Base-by-base conservation (phyloP, 2,113 vertebrate genomes). In the Butastur rufipennis region DNA sequence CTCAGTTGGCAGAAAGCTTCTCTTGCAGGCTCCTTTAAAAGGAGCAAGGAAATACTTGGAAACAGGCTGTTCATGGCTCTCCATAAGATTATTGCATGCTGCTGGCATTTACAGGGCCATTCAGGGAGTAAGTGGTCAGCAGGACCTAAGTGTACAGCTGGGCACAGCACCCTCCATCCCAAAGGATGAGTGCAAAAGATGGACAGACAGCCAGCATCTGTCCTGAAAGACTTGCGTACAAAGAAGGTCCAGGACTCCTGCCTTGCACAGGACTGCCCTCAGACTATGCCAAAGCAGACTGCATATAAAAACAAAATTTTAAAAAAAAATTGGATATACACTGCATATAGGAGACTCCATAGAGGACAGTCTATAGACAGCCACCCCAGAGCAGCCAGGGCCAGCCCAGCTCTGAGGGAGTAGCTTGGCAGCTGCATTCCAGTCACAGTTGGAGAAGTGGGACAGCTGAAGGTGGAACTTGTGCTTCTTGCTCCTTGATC, bases 131-230 rank as follows among this genome's bases (percentile, higher is more conserved):
- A 55, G n/a, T 14, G 71, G 72, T 56, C 59, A 78, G 90, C 56
- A 80, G 71, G 78, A 92, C 74, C 83, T 42, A 3, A 4, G 34
- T 20, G 8, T 25, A 50, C 1, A 2, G 83, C 48, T 68, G 73
- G 59, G 32, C 29, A 81, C 97, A 97, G 62, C 81, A 65, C 91
- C 79, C 80, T 97, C 90, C 86, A 97, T 93, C 68, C 95, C 77
- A 63, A 42, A 61, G 36, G 82, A 86, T 1, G 40, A 81, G 90
- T 74, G 92, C 58, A 71, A 42, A 27, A 71, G 73, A 70, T 6
- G 52, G 88, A 81, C 93, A 94, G 93, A 48, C 81, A 81, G 71
- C 79, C 79, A 88, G 90, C 94, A 88, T 93, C 94, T 81, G 92
- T 85, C 93, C 90, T 31, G 56, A 71, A 32, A 68, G 73, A 18